phyloP scores from a whole-genome alignment of 2,888 invertebrate genomes.

The Tenthredo scrophulariae region DNA sequence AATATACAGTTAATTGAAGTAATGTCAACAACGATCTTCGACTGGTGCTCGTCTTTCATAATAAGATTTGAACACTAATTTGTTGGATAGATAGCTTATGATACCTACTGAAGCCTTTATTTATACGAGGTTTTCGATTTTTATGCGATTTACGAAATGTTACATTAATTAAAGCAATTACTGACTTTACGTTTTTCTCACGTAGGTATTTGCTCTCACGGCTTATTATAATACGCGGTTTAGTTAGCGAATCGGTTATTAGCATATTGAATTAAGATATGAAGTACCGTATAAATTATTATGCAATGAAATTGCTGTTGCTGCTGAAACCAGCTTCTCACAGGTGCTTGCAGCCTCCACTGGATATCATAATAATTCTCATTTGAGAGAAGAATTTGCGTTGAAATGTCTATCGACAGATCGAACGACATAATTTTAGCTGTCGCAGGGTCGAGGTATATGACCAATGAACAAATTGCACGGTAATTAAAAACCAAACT shows the following conservation, averaged over 20 bases:
- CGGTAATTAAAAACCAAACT: no score
- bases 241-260: neutral
- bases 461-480: no score
- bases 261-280: neutral
- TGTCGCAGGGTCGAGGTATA: no score
- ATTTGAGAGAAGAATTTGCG: no score
- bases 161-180: constrained; percentile 18
- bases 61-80: neutral
- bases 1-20: no score
- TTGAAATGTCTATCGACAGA: no score
- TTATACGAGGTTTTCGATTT: neutral
- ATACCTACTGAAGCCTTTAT: neutral
- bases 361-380: no score
- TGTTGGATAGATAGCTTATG: neutral
- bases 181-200: neutral
- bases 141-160: neutral
- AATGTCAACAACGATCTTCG: no score
- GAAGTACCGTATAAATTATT: neutral
- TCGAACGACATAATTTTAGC: no score
- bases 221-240: neutral
- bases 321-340: neutral
- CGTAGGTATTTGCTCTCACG: neutral
- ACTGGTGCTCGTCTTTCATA: no score
- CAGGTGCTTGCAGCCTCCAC: no score
- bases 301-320: neutral